Evolutionary conservation across 2,888 invertebrate genomes (phyloP), one percentile per base, ranked within the genome.

Genomic region (Ariolimax columbianus): DNA sequence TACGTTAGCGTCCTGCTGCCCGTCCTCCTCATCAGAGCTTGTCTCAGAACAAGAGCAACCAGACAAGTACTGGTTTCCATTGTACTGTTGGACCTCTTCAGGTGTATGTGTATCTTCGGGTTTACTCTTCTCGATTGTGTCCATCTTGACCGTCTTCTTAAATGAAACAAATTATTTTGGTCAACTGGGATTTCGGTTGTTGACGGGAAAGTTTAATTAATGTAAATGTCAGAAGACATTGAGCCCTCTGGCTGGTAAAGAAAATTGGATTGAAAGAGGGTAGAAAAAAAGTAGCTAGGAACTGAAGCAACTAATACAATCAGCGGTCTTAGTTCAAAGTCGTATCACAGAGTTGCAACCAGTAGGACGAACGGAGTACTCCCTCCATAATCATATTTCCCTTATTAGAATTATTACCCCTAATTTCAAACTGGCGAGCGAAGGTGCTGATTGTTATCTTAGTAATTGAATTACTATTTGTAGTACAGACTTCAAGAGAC

Each of bases 391-490:
- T 83, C 83, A 77, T 77, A 78, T 83, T 83, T 38, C 43, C 72
- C 70, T 47, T 70, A 30, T 40, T 30, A 63, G 9, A 40, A 72
- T 38, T 33, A 70, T 40, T 77, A 55, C 55, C 55, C 47, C 30
- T 38, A 0, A 17, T 19, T 38, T 43, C 55, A 70, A 47, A 78
- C 70, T 47, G n/a, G 38, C 26, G n/a, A 83, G 36, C 51, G 77
- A 68, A 83, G 43, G 36, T 19, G 68, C n/a, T 70, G 70, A 70
- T 72, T 83, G 78, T 78, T 66, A 66, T 30, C 51, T 30, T 36
- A 68, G 38, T 77, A 83, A 83, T 83, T 70, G 51, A 36, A 77
- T 83, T 83, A 40, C 77, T 77, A 43, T 66, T n/a, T n/a, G n/a
- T n/a, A n/a, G 47, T 75, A 17, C 33, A 66, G 33, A 33, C 30